Conservation (phyloP, 1,140 invertebrate species). For the Heterodera schachtii region DNA sequence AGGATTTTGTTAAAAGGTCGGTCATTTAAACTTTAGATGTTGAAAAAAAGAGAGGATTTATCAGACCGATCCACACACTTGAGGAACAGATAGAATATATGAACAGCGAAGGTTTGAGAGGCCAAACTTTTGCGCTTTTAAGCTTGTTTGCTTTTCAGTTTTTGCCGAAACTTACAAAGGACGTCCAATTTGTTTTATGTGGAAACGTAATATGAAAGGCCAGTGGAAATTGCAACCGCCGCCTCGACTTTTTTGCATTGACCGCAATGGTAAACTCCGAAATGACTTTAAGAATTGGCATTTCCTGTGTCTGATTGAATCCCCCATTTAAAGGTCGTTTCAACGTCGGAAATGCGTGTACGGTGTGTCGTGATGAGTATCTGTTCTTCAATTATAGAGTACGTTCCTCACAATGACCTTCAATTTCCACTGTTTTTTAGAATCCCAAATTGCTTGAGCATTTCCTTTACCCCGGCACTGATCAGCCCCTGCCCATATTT, state of each 20-base stretch:
- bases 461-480: conserved; percentile 59
- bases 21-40: conserved; percentile 29
- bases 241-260: conserved; percentile 63
- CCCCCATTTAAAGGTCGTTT: conserved; percentile 40
- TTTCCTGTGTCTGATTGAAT: background rate
- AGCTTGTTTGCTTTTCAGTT: conserved; percentile 43
- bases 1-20: no score
- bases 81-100: conserved; percentile 62
- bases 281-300: background rate
- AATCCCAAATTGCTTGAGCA: conserved; percentile 61
- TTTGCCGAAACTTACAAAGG: conserved; percentile 62
- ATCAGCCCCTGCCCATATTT: conserved; percentile 56
- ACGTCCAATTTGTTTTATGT: conserved; percentile 58
- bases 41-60: conserved; percentile 58
- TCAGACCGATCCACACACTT: conserved; percentile 61
- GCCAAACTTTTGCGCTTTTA: no score
- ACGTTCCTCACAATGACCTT: conserved; percentile 7
- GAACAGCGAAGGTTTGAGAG: conserved; percentile 55
- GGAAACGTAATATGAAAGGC: conserved; percentile 55
- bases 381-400: conserved; percentile 64
- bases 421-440: conserved; percentile 34
- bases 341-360: conserved; percentile 62
- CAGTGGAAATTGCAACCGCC: conserved; percentile 55
- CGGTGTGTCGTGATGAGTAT: conserved; percentile 64
- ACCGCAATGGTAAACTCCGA: conserved; percentile 46